phyloP scores from a whole-genome alignment of 2,888 invertebrate species.

The Lymantria dispar region DNA sequence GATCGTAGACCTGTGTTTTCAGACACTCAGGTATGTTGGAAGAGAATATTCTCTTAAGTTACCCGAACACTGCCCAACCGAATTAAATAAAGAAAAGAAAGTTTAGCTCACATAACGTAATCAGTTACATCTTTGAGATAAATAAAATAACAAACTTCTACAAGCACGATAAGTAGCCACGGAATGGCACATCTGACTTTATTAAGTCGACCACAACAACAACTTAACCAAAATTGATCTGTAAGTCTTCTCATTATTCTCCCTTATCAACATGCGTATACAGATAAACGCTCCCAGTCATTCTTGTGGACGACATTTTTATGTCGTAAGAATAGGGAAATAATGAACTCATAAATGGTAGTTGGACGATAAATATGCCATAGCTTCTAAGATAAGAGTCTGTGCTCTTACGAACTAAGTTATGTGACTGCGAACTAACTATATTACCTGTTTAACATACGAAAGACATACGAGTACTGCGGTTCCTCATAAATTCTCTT shows the following conservation, averaged over 20 bases:
- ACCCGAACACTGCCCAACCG: too few species aligned
- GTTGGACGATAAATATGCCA: slow-evolving; percentile 75
- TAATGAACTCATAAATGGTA: slow-evolving; percentile 77
- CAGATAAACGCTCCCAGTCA: slow-evolving; percentile 69
- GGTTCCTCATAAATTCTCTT: slow-evolving; percentile 2
- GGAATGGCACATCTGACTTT: slow-evolving; percentile 41
- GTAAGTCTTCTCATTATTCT: slow-evolving; percentile 72
- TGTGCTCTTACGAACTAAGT: slow-evolving; percentile 45
- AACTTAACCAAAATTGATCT: slow-evolving; percentile 67
- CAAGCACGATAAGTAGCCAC: slow-evolving; percentile 20
- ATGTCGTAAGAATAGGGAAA: slow-evolving; percentile 77
- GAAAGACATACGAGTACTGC: slow-evolving; percentile 31
- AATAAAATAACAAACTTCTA: neutral
- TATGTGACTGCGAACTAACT: slow-evolving; percentile 49
- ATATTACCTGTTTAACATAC: slow-evolving; percentile 39
- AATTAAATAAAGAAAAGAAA: too few species aligned
- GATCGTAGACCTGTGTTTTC: too few species aligned
- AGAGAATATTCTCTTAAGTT: too few species aligned
- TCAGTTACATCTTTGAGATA: slow-evolving; percentile 10
- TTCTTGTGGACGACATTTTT: slow-evolving; percentile 75
- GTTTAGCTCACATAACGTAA: too few species aligned
- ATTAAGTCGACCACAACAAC: slow-evolving; percentile 63
- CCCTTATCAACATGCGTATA: slow-evolving; percentile 69
- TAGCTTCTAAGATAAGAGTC: slow-evolving; percentile 65
- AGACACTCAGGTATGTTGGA: too few species aligned